A percentile compares a stretch with the other conserved stretches of the same genome.
Evolutionary conservation across 2,797 vertebrate genomes (phyloP).

Genomic region (Phataginus tetradactyla): DNA sequence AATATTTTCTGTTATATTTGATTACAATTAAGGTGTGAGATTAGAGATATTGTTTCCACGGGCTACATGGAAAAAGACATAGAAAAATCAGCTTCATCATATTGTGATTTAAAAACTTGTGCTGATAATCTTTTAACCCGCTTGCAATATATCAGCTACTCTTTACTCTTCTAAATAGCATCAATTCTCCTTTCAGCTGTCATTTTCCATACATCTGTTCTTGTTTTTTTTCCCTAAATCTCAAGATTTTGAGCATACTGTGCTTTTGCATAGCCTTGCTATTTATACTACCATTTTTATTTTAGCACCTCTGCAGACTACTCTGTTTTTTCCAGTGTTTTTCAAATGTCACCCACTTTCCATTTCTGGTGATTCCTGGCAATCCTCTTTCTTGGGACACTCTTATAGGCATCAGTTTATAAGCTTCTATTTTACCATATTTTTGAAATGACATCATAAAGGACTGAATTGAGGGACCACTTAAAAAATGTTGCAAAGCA

Average conservation of each 20-base stretch:
- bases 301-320: neutral
- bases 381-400: neutral
- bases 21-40: neutral
- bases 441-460: neutral
- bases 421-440: neutral
- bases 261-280: neutral
- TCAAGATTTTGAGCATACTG: neutral
- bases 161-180: neutral
- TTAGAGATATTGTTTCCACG: neutral
- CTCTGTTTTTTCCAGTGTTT: neutral
- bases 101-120: neutral
- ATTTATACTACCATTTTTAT: neutral
- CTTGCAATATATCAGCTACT: neutral
- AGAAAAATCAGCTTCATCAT: neutral
- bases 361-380: neutral
- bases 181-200: neutral
- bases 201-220: neutral
- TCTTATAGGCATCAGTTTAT: neutral
- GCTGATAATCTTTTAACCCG: neutral
- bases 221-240: neutral
- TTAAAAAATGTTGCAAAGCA: neutral
- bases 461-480: neutral
- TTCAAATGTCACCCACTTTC: neutral
- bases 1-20: neutral
- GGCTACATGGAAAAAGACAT: neutral